phyloP scores from a whole-genome alignment of 2,113 vertebrate genomes.

The Sphyrna mokarran region DNA sequence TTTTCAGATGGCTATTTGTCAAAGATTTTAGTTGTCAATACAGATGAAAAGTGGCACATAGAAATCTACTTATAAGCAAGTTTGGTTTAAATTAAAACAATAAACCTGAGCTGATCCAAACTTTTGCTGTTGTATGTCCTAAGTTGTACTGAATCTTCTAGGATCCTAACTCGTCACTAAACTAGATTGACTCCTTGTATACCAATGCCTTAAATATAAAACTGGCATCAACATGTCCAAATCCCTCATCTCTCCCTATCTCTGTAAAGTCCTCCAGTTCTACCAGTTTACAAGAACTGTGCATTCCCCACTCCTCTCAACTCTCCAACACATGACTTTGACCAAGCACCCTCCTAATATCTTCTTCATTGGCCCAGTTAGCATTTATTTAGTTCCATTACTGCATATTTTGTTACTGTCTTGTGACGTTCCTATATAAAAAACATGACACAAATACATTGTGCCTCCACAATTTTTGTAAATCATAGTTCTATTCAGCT shows the following conservation, averaged over 20 bases:
- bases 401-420: too few species aligned
- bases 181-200: background rate
- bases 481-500: too few species aligned
- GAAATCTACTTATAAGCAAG: background rate
- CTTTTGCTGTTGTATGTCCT: background rate
- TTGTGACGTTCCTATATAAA: too few species aligned
- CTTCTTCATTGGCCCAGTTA: background rate
- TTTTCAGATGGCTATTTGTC: background rate
- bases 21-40: background rate
- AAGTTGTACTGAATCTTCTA: background rate
- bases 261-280: background rate
- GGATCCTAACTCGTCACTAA: background rate
- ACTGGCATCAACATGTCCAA: background rate
- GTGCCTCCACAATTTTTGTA: too few species aligned
- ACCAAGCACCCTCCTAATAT: background rate
- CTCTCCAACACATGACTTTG: background rate
- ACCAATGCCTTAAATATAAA: background rate
- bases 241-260: background rate
- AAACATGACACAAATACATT: too few species aligned
- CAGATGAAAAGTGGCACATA: background rate
- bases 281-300: background rate
- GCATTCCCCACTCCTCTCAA: background rate
- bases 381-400: background rate
- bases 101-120: background rate
- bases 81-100: background rate